Evolutionary conservation across 2,888 invertebrate species (phyloP).

Genomic region (Anoncus sp.): DNA sequence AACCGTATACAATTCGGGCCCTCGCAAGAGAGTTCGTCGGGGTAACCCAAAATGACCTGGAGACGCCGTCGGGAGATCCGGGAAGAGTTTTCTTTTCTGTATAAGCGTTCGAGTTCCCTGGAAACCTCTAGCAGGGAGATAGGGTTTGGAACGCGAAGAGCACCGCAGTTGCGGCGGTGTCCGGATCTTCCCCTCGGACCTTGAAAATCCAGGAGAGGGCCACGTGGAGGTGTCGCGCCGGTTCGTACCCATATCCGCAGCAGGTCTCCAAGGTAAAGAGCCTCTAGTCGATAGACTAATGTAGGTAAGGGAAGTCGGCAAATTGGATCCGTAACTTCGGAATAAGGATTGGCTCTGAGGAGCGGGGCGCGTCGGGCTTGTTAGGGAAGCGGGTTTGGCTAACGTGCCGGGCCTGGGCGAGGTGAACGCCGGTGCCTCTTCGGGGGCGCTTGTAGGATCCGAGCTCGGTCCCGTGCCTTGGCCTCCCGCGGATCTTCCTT

Average conservation of each 20-base stretch:
- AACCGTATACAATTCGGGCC: slow-evolving; percentile 84
- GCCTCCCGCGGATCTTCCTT: slow-evolving; percentile 80
- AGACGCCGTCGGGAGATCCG: slow-evolving; percentile 85
- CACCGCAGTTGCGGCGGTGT: slow-evolving; percentile 83
- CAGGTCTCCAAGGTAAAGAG: slow-evolving; percentile 90
- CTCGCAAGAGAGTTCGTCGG: slow-evolving; percentile 81
- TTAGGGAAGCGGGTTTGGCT: slow-evolving; percentile 79
- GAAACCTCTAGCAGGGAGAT: slow-evolving; percentile 85
- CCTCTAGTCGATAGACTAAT: slow-evolving; percentile 88
- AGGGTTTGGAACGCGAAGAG: slow-evolving; percentile 84
- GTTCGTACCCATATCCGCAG: slow-evolving; percentile 90
- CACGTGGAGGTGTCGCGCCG: slow-evolving; percentile 83
- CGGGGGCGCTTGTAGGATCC: slow-evolving; percentile 65
- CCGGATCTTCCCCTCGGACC: slow-evolving; percentile 83
- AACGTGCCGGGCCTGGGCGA: slow-evolving; percentile 71
- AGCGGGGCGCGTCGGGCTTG: slow-evolving; percentile 86
- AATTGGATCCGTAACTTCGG: slow-evolving; percentile 88
- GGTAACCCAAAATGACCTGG: slow-evolving; percentile 83
- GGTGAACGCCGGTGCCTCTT: slow-evolving; percentile 64
- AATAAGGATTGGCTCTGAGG: slow-evolving; percentile 91
- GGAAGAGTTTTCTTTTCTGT: slow-evolving; percentile 85
- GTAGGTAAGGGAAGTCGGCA: slow-evolving; percentile 89
- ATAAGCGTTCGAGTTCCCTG: slow-evolving; percentile 80
- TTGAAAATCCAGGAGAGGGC: slow-evolving; percentile 89
- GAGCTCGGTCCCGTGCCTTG: slow-evolving; percentile 83